A percentile compares a stretch with the other conserved stretches of the same genome.
Evolutionary conservation across 2,888 invertebrate genomes (phyloP).

Genomic region (Endotricha flammealis): DNA sequence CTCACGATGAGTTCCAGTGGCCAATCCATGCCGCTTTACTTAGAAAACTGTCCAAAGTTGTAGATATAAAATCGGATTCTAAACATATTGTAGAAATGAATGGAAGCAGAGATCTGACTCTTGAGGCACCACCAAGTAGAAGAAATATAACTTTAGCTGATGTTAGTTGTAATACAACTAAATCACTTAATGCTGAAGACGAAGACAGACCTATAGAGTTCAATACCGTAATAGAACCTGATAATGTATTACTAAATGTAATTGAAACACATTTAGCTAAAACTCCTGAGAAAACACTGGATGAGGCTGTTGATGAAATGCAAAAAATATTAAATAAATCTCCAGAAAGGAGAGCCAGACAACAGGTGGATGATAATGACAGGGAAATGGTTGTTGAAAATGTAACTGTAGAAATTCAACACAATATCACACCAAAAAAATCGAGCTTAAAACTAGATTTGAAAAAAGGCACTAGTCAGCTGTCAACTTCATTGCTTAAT

Average conservation of each 20-base stretch:
- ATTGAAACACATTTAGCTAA: conserved; percentile 8
- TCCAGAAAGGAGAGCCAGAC: conserved; percentile 29
- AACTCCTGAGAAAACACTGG: conserved; percentile 17
- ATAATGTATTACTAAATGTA: conserved; percentile 11
- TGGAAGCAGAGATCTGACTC: conserved; percentile 47
- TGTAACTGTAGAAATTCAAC: conserved; percentile 71
- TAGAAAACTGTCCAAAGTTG: conserved; percentile 65
- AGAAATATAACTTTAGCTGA: conserved; percentile 57
- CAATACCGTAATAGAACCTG: conserved; percentile 17
- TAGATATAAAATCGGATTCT: conserved; percentile 61
- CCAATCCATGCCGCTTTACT: conserved; percentile 60
- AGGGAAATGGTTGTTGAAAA: conserved; percentile 61
- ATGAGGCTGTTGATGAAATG: conserved; percentile 23
- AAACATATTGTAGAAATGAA: conserved; percentile 56
- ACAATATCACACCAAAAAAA: conserved; percentile 70
- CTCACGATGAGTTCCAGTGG: conserved; percentile 53
- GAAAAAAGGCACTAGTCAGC: conserved; percentile 65
- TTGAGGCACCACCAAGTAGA: conserved; percentile 38
- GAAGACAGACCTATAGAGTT: conserved; percentile 35
- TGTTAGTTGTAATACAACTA: conserved; percentile 64
- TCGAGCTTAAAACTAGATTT: conserved; percentile 66
- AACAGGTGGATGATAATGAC: conserved; percentile 32
- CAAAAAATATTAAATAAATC: conserved; percentile 19
- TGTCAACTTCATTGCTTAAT: conserved; percentile 63
- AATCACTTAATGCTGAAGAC: conserved; percentile 52